phyloP scores from a whole-genome alignment of 2,113 vertebrate genomes.

The Cariama cristata region DNA sequence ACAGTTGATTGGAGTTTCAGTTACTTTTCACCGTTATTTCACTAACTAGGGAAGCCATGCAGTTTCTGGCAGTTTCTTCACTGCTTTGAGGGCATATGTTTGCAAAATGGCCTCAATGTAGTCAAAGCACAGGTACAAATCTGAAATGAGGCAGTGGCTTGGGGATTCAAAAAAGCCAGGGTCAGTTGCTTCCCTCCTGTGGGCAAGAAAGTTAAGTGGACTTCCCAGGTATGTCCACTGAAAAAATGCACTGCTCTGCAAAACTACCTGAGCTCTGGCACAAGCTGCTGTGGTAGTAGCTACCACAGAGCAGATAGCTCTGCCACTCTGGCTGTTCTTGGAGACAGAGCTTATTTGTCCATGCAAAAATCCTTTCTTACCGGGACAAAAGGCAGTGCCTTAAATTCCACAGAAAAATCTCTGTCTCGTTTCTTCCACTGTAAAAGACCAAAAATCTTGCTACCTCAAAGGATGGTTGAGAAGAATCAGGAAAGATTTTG shows the following conservation, averaged over 20 bases:
- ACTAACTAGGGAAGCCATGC: not conserved
- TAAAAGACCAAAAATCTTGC: not conserved
- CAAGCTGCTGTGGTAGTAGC: fast-evolving
- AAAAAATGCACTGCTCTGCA: not conserved
- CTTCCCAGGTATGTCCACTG: not conserved
- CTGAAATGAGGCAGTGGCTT: not conserved
- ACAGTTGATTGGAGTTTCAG: constrained; percentile 39
- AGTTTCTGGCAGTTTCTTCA: not conserved
- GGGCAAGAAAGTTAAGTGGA: not conserved
- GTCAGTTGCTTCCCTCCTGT: not conserved
- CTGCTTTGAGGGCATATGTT: not conserved
- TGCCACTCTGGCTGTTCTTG: not conserved
- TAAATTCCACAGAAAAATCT: not conserved
- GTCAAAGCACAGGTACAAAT: not conserved
- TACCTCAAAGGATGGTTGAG: not conserved
- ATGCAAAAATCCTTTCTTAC: not conserved
- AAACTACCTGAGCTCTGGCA: not conserved
- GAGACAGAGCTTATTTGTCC: not conserved
- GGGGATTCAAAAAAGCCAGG: not conserved
- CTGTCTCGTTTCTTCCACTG: not conserved
- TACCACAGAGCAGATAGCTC: not conserved
- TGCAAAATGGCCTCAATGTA: not conserved
- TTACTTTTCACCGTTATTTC: constrained; percentile 31
- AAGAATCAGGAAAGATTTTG: not conserved
- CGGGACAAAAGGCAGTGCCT: not conserved